These are phyloP conservation scores for Protonibea diacanthus DNA, from an alignment of 2,797 vertebrate genomes.

Conservation along the genomic window DNA sequence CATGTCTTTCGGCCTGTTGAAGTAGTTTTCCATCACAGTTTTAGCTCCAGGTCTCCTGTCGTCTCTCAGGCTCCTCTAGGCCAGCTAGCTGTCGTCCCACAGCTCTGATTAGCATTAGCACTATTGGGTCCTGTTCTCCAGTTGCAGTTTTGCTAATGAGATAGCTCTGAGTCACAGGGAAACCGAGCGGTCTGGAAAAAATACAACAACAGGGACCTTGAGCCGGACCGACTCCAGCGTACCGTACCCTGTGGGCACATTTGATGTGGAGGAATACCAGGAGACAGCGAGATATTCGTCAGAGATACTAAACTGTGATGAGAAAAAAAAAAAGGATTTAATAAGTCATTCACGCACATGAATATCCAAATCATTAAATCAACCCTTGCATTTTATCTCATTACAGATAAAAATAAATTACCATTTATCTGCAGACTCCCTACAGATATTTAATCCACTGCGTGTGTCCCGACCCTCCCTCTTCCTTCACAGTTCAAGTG, in stretches of 20 bases:
- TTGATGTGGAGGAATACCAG: constrained; percentile 44
- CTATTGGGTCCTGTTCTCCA: constrained; percentile 49
- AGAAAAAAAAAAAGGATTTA: constrained; percentile 30
- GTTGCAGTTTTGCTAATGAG: constrained; percentile 64
- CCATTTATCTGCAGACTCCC: constrained; percentile 57
- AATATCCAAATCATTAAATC: constrained; percentile 73
- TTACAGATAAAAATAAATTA: constrained; percentile 66
- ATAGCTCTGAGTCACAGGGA: constrained; percentile 67
- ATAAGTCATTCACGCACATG: constrained; percentile 49
- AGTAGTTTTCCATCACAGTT: constrained; percentile 56
- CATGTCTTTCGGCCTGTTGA: constrained; percentile 29
- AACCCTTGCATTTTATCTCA: constrained; percentile 54
- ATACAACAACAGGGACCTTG: constrained; percentile 55
- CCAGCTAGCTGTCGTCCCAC: constrained; percentile 60
- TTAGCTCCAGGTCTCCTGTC: constrained; percentile 44
- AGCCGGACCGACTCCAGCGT: constrained; percentile 47
- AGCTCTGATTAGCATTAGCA: constrained; percentile 73
- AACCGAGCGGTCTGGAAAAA: constrained; percentile 50
- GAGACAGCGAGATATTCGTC: constrained; percentile 38
- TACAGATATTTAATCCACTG: constrained; percentile 57
- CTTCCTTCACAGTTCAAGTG: constrained; percentile 61
- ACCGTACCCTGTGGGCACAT: constrained; percentile 43
- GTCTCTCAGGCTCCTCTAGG: constrained; percentile 57
- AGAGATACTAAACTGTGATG: constrained; percentile 39
- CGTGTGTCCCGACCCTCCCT: constrained; percentile 24